Evolutionary conservation across 2,888 invertebrate species (phyloP).

Genomic region (Cheilosia scutellata): DNA sequence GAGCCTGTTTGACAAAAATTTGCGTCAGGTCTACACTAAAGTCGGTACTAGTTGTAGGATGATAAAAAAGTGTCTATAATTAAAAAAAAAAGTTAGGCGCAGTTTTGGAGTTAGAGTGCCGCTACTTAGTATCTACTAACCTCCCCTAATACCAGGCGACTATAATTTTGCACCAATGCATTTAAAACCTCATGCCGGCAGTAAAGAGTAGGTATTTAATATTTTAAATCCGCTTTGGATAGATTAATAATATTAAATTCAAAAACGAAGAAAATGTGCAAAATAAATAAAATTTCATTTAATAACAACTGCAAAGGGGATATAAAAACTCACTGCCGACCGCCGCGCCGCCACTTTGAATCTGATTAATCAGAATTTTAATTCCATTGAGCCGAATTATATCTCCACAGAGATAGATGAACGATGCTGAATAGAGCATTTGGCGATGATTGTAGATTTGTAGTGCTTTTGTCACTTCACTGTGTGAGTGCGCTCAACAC

Average conservation of each 20-base stretch:
- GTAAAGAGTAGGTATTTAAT: background rate
- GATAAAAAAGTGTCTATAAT: too few relatives aligned
- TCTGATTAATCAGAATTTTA: constrained; percentile 68
- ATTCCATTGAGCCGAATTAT: constrained; percentile 40
- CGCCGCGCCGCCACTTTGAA: constrained; percentile 37
- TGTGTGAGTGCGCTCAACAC: constrained; percentile 52
- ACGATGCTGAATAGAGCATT: constrained; percentile 35
- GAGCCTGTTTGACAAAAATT: too few relatives aligned
- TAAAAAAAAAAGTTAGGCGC: too few relatives aligned
- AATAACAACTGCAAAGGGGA: constrained; percentile 16
- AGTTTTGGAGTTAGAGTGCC: too few relatives aligned
- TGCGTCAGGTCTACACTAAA: too few relatives aligned
- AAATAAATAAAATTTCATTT: constrained; percentile 58
- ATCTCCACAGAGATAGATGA: constrained; percentile 9
- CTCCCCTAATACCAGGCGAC: too few relatives aligned
- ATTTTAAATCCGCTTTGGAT: constrained; percentile 17
- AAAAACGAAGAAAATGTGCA: background rate
- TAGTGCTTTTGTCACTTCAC: constrained; percentile 10
- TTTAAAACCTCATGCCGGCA: background rate
- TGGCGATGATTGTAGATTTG: constrained; percentile 34
- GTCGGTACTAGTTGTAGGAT: too few relatives aligned
- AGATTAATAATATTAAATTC: constrained; percentile 38
- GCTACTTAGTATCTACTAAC: too few relatives aligned
- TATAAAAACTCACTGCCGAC: background rate
- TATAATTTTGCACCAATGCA: too few relatives aligned